These are phyloP conservation scores for Microtus ochrogaster DNA, from an alignment of 2,113 vertebrate species.

Conservation along the genomic window DNA sequence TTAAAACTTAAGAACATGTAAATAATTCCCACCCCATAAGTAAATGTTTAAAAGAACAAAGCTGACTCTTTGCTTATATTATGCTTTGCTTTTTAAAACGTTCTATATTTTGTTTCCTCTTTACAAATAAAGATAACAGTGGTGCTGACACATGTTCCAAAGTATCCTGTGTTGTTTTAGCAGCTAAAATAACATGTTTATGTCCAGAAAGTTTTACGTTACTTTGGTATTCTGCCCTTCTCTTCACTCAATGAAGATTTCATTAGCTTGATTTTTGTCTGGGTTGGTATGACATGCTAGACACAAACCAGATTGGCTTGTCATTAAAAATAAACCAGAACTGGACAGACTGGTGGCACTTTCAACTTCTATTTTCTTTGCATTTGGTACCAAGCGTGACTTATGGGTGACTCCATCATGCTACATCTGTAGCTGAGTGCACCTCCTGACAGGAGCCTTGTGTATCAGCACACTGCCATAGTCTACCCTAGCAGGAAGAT, in stretches of 20 bases:
- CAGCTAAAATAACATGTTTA: background rate
- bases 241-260: background rate
- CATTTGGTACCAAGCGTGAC: background rate
- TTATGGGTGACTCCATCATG: background rate
- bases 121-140: background rate
- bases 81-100: background rate
- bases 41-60: background rate
- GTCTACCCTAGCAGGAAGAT: slow-evolving; percentile 43
- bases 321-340: slow-evolving; percentile 7
- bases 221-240: background rate
- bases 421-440: background rate
- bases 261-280: background rate
- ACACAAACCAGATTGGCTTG: background rate
- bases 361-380: background rate
- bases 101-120: background rate
- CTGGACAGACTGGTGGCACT: background rate
- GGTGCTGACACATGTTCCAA: background rate
- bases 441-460: background rate
- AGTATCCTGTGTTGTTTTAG: background rate
- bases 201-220: background rate
- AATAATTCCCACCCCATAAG: background rate
- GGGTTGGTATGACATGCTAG: background rate
- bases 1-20: background rate
- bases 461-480: background rate
- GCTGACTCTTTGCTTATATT: background rate